These are phyloP conservation scores for Tromatobia lineatoria DNA, from an alignment of 2,888 invertebrate species.

Conservation along the genomic window DNA sequence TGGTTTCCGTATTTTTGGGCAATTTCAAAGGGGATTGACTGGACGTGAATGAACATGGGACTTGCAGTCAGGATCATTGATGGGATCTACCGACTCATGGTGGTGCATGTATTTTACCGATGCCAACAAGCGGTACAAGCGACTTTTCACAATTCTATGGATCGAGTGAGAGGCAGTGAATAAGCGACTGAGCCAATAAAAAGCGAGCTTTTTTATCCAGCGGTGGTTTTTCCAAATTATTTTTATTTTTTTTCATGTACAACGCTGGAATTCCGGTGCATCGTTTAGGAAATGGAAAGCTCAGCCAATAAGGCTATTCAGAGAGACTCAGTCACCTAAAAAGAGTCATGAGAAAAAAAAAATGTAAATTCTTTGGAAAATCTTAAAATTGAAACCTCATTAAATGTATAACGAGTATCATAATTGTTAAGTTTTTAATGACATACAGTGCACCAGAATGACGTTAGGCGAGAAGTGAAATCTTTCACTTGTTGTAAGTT, in stretches of 20 bases:
- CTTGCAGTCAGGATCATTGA: slow-evolving; percentile 26
- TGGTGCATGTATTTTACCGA: neutral
- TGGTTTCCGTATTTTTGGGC: slow-evolving; percentile 46
- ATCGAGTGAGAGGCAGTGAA: neutral
- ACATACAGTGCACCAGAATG: too few relatives aligned
- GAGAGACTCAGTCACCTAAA: too few relatives aligned
- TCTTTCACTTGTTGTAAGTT: too few relatives aligned
- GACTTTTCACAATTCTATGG: slow-evolving; percentile 27
- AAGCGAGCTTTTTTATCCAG: neutral
- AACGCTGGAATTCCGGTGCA: slow-evolving; percentile 3
- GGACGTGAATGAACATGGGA: slow-evolving; percentile 13
- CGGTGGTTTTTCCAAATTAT: neutral
- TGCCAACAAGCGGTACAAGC: neutral
- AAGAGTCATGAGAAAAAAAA: too few relatives aligned
- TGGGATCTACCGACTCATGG: slow-evolving; percentile 36
- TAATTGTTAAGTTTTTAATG: too few relatives aligned
- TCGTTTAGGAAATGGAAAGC: slow-evolving; percentile 1
- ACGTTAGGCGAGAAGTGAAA: too few relatives aligned
- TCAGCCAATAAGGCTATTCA: neutral
- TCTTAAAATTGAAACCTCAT: too few relatives aligned
- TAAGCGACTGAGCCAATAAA: slow-evolving; percentile 14
- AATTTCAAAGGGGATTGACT: slow-evolving; percentile 31
- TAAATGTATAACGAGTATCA: too few relatives aligned
- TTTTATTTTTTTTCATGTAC: neutral
- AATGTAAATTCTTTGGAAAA: too few relatives aligned